Percentiles rank a stretch among this genome's conserved stretches.
Conservation (phyloP, 2,888 invertebrate species). For the Lycia hirtaria region DNA sequence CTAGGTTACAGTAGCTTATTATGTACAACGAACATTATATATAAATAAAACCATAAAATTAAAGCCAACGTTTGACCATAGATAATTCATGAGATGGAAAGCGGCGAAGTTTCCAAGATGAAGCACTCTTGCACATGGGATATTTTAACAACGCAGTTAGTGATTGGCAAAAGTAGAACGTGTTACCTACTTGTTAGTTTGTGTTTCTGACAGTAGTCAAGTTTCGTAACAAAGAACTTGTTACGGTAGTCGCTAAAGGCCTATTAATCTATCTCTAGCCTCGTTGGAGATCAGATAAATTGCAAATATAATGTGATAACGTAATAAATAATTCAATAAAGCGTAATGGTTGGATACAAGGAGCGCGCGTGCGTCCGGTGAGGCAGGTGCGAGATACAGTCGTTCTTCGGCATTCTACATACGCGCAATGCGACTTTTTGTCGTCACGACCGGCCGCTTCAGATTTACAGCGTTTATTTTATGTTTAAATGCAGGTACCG, state of each 20-base stretch:
- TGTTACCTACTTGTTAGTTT: no score
- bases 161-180: no score
- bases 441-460: slow-evolving; percentile 39
- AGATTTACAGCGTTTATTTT: slow-evolving; percentile 46
- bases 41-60: no score
- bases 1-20: no score
- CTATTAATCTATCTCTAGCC: slow-evolving; percentile 17
- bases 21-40: no score
- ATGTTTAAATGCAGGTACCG: slow-evolving; percentile 38
- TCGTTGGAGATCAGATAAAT: slow-evolving; percentile 29
- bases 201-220: not conserved
- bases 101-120: no score
- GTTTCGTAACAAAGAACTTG: slow-evolving; percentile 7
- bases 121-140: no score
- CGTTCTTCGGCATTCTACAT: slow-evolving; percentile 47
- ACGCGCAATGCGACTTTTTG: slow-evolving; percentile 52
- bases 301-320: slow-evolving; percentile 37
- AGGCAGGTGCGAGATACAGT: slow-evolving; percentile 47
- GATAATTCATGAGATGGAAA: no score
- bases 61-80: no score
- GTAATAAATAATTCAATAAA: slow-evolving; percentile 53
- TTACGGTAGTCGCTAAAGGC: slow-evolving; percentile 5
- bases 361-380: slow-evolving; percentile 58
- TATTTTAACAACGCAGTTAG: no score
- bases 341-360: slow-evolving; percentile 40